Evolutionary conservation across 2,797 vertebrate species (phyloP).

Genomic region (Cynodonichthys magdalenae): DNA sequence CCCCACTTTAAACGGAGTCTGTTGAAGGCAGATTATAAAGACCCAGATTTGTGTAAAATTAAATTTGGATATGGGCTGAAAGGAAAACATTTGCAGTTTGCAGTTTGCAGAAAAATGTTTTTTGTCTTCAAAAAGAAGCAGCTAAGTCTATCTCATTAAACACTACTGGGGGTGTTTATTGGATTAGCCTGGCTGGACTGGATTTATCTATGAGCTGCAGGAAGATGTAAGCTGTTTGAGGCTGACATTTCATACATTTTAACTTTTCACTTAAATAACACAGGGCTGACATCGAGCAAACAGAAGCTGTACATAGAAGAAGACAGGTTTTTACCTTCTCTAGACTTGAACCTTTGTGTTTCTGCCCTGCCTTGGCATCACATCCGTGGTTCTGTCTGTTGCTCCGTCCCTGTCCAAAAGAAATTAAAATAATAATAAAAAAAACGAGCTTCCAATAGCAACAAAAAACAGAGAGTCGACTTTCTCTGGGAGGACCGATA

Average conservation of each 20-base stretch:
- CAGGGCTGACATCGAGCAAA: not conserved
- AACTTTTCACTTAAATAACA: conserved; percentile 1
- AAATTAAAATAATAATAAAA: too few relatives aligned
- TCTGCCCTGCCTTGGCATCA: conserved; percentile 54
- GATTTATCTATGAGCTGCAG: conserved; percentile 36
- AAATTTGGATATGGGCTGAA: conserved; percentile 1
- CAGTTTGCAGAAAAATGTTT: conserved; percentile 12
- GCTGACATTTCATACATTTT: conserved; percentile 10
- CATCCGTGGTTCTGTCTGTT: conserved; percentile 38
- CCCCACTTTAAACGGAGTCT: conserved; percentile 4
- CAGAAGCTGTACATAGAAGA: conserved; percentile 10
- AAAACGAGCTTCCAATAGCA: conserved; percentile 29
- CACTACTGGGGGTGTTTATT: conserved; percentile 56
- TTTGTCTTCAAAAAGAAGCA: conserved; percentile 41
- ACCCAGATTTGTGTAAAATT: not conserved
- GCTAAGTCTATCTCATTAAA: conserved; percentile 60
- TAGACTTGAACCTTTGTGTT: conserved; percentile 59
- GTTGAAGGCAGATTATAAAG: conserved; percentile 13
- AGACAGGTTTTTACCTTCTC: conserved; percentile 55
- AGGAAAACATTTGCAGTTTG: too few relatives aligned
- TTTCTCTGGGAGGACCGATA: conserved; percentile 46
- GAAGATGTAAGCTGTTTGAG: conserved; percentile 30
- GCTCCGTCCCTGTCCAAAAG: conserved; percentile 26
- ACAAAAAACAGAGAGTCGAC: conserved; percentile 24
- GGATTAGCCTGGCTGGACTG: conserved; percentile 47